These are phyloP conservation scores for Thaumetopoea pityocampa DNA, from an alignment of 1,140 invertebrate genomes.

Conservation along the genomic window DNA sequence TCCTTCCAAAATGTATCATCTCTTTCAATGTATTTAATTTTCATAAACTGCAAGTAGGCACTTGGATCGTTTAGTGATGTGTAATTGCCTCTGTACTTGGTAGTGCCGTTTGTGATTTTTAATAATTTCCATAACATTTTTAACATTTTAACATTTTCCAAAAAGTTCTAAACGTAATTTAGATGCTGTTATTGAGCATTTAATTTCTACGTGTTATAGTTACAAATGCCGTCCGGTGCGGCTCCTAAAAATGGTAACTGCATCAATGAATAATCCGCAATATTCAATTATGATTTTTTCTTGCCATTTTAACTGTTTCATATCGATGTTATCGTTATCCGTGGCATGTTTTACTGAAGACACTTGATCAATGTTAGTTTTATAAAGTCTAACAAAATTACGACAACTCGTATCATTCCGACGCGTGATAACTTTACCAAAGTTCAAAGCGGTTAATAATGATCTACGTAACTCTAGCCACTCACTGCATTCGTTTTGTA, in stretches of 20 bases:
- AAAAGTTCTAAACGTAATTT: constrained; percentile 1
- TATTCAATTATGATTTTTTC: constrained; percentile 25
- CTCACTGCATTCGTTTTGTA: constrained; percentile 6
- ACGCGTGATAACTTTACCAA: constrained; percentile 40
- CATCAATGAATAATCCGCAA: constrained; percentile 55
- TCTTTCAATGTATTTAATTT: not conserved
- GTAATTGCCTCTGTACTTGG: constrained; percentile 11
- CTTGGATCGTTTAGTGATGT: not conserved
- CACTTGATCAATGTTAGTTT: constrained; percentile 16
- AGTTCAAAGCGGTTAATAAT: constrained; percentile 46
- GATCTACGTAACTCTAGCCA: constrained; percentile 31
- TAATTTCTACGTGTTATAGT: constrained; percentile 19
- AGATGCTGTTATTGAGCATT: constrained; percentile 8
- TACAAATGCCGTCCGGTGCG: constrained; percentile 57
- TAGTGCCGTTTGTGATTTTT: constrained; percentile 6
- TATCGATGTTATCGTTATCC: constrained; percentile 38
- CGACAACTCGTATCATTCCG: constrained; percentile 19
- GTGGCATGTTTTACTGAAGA: constrained; percentile 32
- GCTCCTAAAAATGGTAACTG: constrained; percentile 45
- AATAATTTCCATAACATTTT: constrained; percentile 2
- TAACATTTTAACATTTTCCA: not conserved
- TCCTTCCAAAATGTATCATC: constrained; percentile 10
- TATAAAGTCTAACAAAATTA: constrained; percentile 30
- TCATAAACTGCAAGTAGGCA: constrained; percentile 11
- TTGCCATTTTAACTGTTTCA: constrained; percentile 22